phyloP scores from a whole-genome alignment of 2,113 vertebrate genomes.

The Talpa occidentalis region DNA sequence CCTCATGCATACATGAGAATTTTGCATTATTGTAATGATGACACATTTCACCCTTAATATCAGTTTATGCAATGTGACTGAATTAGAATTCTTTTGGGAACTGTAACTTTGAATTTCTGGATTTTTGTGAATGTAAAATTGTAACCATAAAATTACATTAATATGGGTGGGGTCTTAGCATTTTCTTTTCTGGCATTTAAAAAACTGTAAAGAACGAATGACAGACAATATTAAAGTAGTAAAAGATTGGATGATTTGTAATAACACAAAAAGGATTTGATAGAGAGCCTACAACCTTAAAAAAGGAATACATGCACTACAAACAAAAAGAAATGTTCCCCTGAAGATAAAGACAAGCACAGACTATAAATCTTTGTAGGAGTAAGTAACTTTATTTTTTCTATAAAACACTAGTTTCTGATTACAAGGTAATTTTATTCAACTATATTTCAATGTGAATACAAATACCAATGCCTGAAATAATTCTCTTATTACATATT shows the following conservation, averaged over 20 bases:
- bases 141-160: slow-evolving; percentile 70
- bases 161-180: slow-evolving; percentile 58
- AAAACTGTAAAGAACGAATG: slow-evolving; percentile 57
- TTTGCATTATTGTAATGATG: slow-evolving; percentile 66
- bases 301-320: background rate
- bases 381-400: slow-evolving; percentile 49
- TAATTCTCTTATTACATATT: slow-evolving; percentile 11
- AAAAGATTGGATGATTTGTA: slow-evolving; percentile 39
- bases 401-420: slow-evolving; percentile 53
- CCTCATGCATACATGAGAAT: slow-evolving; percentile 67
- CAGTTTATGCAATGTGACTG: slow-evolving; percentile 70
- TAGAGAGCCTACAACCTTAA: background rate
- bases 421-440: background rate
- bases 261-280: slow-evolving; percentile 47
- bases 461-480: slow-evolving; percentile 55
- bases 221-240: slow-evolving; percentile 38
- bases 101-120: slow-evolving; percentile 73
- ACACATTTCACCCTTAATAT: slow-evolving; percentile 74
- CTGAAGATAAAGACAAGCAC: slow-evolving; percentile 36
- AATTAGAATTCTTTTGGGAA: slow-evolving; percentile 71
- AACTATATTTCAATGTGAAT: slow-evolving; percentile 54
- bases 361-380: background rate
- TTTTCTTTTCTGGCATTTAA: slow-evolving; percentile 65
- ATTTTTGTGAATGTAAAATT: slow-evolving; percentile 55
- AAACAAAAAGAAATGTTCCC: slow-evolving; percentile 22